Conservation (phyloP, 2,888 invertebrate species). For the Palloptera scutellata region DNA sequence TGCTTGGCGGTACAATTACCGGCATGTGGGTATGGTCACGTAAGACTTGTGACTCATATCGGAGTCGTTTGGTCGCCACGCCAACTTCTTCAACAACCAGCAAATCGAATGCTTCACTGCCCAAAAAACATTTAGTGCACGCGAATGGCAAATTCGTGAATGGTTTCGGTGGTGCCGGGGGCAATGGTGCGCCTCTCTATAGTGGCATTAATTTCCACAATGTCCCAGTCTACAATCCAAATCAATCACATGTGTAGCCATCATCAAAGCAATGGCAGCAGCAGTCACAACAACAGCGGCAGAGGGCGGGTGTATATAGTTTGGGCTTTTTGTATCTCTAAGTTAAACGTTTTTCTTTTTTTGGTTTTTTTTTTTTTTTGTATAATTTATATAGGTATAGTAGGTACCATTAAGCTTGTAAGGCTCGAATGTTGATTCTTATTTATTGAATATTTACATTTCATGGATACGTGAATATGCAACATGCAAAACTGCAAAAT, state of each 20-base stretch:
- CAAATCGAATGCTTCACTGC: constrained; percentile 52
- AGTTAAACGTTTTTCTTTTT: background rate
- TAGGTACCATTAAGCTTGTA: constrained; percentile 27
- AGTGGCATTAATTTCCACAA: constrained; percentile 64
- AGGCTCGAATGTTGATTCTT: constrained; percentile 42
- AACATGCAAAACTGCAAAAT: background rate
- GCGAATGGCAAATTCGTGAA: constrained; percentile 44
- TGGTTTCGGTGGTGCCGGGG: constrained; percentile 24
- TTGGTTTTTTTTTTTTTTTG: too few species aligned
- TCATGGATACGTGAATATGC: background rate
- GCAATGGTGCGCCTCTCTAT: constrained; percentile 52
- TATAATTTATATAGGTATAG: background rate
- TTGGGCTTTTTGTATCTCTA: constrained; percentile 29
- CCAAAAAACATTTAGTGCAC: constrained; percentile 55
- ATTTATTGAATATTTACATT: background rate
- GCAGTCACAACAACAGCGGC: background rate
- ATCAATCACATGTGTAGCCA: constrained; percentile 59
- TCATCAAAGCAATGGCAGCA: background rate
- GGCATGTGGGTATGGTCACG: constrained; percentile 65
- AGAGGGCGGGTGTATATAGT: constrained; percentile 41
- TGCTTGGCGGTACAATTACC: constrained; percentile 60
- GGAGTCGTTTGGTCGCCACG: constrained; percentile 56
- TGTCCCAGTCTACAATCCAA: constrained; percentile 58
- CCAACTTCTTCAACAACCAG: constrained; percentile 53
- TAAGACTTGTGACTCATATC: constrained; percentile 63